Percentiles rank a stretch among this genome's conserved stretches.
Conservation (phyloP, 1,140 invertebrate genomes). For the Zophobas morio region DNA sequence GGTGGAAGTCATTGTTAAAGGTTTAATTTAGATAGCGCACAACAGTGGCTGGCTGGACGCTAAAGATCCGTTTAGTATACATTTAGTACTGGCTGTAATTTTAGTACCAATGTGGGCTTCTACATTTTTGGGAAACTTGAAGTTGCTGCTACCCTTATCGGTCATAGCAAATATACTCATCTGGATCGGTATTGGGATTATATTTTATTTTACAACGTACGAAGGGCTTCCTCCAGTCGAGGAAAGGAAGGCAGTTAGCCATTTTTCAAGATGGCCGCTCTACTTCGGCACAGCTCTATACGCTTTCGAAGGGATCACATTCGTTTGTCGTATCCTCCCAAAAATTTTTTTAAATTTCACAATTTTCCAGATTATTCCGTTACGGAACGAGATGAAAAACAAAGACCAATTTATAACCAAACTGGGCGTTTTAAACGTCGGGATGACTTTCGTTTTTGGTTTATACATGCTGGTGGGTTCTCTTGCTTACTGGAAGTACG, state of each 20-base stretch:
- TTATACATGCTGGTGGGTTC: conserved; percentile 88
- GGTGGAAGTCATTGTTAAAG: neutral
- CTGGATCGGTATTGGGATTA: conserved; percentile 75
- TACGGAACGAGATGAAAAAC: conserved; percentile 92
- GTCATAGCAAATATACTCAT: conserved; percentile 80
- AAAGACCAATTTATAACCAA: conserved; percentile 82
- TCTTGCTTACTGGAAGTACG: conserved; percentile 87
- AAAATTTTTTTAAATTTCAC: neutral
- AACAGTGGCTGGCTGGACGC: conserved; percentile 69
- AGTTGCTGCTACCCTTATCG: conserved; percentile 81
- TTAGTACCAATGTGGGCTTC: conserved; percentile 81
- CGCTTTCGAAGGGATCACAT: conserved; percentile 85
- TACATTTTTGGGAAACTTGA: conserved; percentile 83
- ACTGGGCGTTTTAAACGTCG: conserved; percentile 87
- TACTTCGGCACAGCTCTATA: conserved; percentile 85
- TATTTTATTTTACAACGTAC: conserved; percentile 79
- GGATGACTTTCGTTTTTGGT: conserved; percentile 83
- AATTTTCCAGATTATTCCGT: conserved; percentile 69
- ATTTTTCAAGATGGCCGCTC: conserved; percentile 70
- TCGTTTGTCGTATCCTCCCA: conserved; percentile 65
- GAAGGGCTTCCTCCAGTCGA: neutral
- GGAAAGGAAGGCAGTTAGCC: conserved; percentile 43
- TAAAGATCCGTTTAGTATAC: conserved; percentile 67
- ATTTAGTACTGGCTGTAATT: conserved; percentile 79
- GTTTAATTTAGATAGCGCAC: conserved; percentile 73